Evolutionary conservation across 2,113 vertebrate species (phyloP), one percentile per base, ranked within the genome.

Genomic region (Craseonycteris thonglongyai): DNA sequence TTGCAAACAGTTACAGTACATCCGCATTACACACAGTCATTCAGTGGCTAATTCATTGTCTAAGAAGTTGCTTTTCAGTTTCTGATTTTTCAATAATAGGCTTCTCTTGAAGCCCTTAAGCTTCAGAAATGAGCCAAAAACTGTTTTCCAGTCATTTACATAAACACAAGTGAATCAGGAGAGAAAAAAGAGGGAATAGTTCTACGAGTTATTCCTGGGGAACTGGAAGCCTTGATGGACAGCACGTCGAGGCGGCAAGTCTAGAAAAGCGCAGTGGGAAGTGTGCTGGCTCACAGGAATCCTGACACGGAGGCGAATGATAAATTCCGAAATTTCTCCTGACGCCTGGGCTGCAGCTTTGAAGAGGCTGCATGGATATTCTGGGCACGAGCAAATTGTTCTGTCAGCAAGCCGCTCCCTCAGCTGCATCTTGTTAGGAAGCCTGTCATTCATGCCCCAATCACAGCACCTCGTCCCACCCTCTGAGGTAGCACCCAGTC

Each of bases 21-120:
- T 80, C 59, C 76, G 72, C 88, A 21, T 63, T n/a, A 42, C 71
- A 0, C 5, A 18, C 69, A 89, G 96, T 92, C 97, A 76, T 63
- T 38, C 93, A 98, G 97, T 93, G 94, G 97, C 97, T 98, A 98
- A 98, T 98, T 98, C 98, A 89, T 97, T 22, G 93, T 96, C 98
- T 98, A 96, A 93, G 95, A 98, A 98, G 98, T 98, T 97, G 97
- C 97, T 98, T 98, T 98, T 98, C 98, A 96, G 97, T 98, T 98
- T 98, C 98, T 98, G 97, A 97, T 98, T 98, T 98, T 97, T 98
- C 98, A 98, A 98, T 98, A 98, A 98, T 95, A 98, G 97, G 97
- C 97, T 98, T 97, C 98, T 92, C 96, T 93, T 1, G 97, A 98
- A 98, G 97, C 96, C 98, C 97, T 98, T 98, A 98, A 98, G 98